Base-by-base conservation (phyloP, 2,113 vertebrate species). In the Phalacrocorax carbo region DNA sequence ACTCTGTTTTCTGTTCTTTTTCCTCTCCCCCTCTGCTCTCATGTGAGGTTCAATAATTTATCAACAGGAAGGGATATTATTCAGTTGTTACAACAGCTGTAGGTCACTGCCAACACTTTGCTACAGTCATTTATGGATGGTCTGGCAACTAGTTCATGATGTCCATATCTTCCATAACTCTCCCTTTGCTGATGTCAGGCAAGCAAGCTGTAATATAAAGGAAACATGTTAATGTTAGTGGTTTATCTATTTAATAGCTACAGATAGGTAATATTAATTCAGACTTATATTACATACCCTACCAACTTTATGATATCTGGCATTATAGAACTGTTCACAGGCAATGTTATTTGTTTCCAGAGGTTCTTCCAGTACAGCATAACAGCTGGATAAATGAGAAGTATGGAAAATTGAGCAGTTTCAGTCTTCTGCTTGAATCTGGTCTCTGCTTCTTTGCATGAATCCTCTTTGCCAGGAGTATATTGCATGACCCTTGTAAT, bases 361-460 rank as follows among this genome's bases (percentile, higher is more conserved):
- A 78, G 23, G 10, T 90, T 82, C 54, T 84, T 81, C 34, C 42
- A 51, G 10, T 40, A 23, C 1, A 2, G 1, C 14, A 40, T 15
- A 82, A 62, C 21, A 82, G 21, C 16, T 36, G 15, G 8, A 4
- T 54, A 62, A 62, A 5, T 49, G 13, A 57, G 66, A 73, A n/a
- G 29, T 32, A 44, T 7, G 14, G 36, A 86, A 81, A 85, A 71
- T 34, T 15, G 9, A 82, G 13, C 9, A 82, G 10, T 68, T 71
- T 71, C 27, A 26, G 57, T 36, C 42, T 58, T 70, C 51, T 48
- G 8, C 11, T 75, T 61, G 40, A 61, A 75, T 44, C 3, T 60
- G 9, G 2, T 66, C 65, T 60, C n/a, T 20, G 15, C 27, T 54
- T 55, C 25, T 25, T 83, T 0, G 0, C 13, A 36, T 2, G 32